Evolutionary conservation across 1,140 invertebrate genomes (phyloP), one percentile per base, ranked within the genome.

Genomic region (Sycophaga agraensis): DNA sequence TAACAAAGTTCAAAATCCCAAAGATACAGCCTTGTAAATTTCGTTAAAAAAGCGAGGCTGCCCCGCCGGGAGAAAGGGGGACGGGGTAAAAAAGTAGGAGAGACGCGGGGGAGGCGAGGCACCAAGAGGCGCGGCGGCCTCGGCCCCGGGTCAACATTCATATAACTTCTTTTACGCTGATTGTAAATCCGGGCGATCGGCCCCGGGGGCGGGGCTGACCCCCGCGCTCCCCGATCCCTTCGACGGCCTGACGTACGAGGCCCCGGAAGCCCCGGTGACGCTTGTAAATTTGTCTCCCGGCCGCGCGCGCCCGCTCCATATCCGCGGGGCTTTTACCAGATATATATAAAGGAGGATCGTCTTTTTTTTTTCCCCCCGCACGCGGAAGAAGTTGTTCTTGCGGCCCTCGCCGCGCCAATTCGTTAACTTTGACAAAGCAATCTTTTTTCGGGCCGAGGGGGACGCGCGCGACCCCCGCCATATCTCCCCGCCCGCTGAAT

Each of bases 391-490:
- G n/a, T n/a, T n/a, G n/a, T n/a, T n/a, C n/a, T n/a, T n/a, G n/a
- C 39, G 2, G 16, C 39, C 12, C 40, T 45, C 39, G 17, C 28
- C 5, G 28, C 5, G 28, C 19, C 34, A 35, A 50, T 62, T 40
- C 40, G 34, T 61, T 61, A 46, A 40, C 50, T 61, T 46, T 61
- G 34, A 60, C 58, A 60, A 46, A 54, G 50, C 42, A 46, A 48
- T 61, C 16, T 12, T 46, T 40, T 61, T 40, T 26, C n/a, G 8
- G 39, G 22, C 14, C 24, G 22, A 43, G 4, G 14, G 6, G 14
- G 35, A 39, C n/a, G n/a, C n/a, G n/a, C n/a, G n/a, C n/a, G n/a
- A n/a, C 28, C 28, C 28, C 28, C 28, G 5, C 28, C 28, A 4
- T 31, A 11, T 11, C 28, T 11, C 28, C 28, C 5, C 28, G 28